Conservation (phyloP, 2,888 invertebrate genomes). For the Rotaria macrura region DNA sequence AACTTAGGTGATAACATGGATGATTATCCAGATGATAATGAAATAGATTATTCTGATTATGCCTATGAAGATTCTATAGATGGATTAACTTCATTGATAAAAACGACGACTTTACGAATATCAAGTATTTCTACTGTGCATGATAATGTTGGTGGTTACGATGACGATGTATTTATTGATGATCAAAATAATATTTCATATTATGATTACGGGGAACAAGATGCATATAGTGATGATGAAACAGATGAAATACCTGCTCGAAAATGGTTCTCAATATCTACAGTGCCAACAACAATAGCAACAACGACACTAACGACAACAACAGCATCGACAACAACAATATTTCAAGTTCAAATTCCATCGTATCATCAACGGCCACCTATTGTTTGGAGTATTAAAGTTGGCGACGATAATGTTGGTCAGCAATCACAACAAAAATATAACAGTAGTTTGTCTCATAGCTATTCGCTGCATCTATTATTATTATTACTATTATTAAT, state of each 20-base stretch:
- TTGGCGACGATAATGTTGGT: background rate
- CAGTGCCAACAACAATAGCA: background rate
- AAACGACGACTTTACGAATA: background rate
- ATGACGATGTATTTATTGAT: background rate
- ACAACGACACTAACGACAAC: background rate
- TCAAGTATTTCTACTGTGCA: background rate
- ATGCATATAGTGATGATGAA: background rate
- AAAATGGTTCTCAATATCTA: background rate
- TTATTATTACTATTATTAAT: background rate
- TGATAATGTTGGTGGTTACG: too few species aligned
- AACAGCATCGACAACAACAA: too few species aligned
- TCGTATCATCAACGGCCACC: background rate
- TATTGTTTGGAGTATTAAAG: background rate
- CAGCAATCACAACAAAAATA: background rate
- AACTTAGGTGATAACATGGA: background rate
- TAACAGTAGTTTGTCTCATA: background rate
- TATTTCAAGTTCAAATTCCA: background rate
- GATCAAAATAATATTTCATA: background rate
- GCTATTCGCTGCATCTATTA: too few species aligned
- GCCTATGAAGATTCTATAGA: background rate
- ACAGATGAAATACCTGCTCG: background rate
- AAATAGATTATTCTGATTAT: conserved; percentile 9
- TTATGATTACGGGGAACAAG: conserved; percentile 12
- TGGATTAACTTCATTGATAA: background rate
- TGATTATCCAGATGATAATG: background rate